Conservation (phyloP, 2,113 vertebrate species). For the human (Homo sapiens) region DNA sequence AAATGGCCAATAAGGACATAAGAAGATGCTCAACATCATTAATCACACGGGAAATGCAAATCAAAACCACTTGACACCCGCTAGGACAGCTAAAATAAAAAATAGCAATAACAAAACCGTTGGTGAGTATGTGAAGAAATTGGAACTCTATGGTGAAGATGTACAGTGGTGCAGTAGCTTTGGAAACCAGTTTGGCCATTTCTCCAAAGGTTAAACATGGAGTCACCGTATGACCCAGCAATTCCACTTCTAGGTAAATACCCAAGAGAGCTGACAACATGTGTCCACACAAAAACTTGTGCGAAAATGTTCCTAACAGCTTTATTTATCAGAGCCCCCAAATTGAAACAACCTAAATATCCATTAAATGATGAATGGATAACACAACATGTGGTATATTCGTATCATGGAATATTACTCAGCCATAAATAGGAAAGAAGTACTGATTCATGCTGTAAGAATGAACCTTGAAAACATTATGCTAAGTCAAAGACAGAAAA, state of each 20-base stretch:
- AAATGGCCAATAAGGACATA: neutral
- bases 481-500: neutral
- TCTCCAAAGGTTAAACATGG: neutral
- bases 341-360: neutral
- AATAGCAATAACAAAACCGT: neutral
- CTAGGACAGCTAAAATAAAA: neutral
- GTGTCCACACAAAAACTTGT: neutral
- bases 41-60: neutral
- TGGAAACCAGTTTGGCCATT: neutral
- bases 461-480: neutral
- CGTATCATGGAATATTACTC: neutral
- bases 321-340: neutral
- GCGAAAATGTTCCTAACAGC: neutral
- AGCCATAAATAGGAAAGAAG: neutral
- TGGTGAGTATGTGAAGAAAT: neutral
- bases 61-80: neutral
- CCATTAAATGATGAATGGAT: neutral
- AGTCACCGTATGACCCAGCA: neutral
- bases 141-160: neutral
- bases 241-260: neutral
- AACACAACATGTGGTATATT: neutral
- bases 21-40: neutral
- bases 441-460: neutral
- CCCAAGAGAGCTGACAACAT: neutral
- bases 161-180: neutral